phyloP scores from a whole-genome alignment of 1,140 invertebrate genomes.

The Mactra quadrangularis region DNA sequence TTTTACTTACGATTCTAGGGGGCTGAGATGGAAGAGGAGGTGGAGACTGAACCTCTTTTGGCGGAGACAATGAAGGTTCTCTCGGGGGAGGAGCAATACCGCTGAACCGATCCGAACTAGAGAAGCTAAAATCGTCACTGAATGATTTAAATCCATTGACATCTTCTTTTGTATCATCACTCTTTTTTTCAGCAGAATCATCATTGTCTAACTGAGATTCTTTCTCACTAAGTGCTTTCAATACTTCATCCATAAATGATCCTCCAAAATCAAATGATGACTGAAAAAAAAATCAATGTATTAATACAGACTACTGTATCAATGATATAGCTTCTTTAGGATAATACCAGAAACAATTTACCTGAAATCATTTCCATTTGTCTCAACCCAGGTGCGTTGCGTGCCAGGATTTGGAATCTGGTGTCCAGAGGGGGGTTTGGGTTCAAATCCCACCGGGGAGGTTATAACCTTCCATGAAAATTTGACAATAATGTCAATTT shows the following conservation, averaged over 20 bases:
- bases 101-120: too few species aligned
- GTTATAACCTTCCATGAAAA: too few species aligned
- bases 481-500: too few species aligned
- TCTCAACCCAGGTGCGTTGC: too few species aligned
- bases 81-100: background rate
- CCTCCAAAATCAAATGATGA: conserved; percentile 95
- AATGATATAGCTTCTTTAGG: background rate
- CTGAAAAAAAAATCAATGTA: conserved; percentile 78
- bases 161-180: conserved; percentile 51
- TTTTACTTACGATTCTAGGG: conserved; percentile 67
- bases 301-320: background rate
- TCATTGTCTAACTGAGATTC: conserved; percentile 69
- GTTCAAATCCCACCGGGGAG: too few species aligned
- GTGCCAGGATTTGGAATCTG: too few species aligned
- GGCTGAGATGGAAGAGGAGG: conserved; percentile 66
- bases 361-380: too few species aligned
- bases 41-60: conserved; percentile 39
- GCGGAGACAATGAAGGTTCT: conserved; percentile 62
- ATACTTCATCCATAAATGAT: conserved; percentile 96
- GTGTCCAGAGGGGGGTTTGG: too few species aligned
- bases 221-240: conserved; percentile 88
- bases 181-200: conserved; percentile 39
- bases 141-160: background rate
- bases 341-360: background rate
- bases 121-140: too few species aligned